These are phyloP conservation scores for Sterna hirundo DNA, from an alignment of 2,113 vertebrate genomes.

Conservation along the genomic window DNA sequence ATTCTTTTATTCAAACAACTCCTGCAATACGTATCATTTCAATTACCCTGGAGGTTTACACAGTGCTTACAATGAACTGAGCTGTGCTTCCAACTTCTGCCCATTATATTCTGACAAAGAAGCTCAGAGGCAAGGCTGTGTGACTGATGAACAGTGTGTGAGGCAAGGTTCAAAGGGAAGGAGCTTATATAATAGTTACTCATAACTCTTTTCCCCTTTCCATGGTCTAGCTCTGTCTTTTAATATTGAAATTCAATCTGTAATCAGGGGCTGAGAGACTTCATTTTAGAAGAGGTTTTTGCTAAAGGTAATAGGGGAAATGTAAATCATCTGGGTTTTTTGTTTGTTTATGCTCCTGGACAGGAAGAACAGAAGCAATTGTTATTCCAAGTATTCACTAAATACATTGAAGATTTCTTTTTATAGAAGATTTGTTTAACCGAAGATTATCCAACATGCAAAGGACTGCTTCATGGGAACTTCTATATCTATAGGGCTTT, in stretches of 20 bases:
- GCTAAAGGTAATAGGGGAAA: neutral
- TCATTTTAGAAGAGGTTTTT: neutral
- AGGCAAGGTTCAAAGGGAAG: slow-evolving; percentile 46
- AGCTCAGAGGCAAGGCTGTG: slow-evolving; percentile 20
- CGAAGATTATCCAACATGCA: neutral
- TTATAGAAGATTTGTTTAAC: neutral
- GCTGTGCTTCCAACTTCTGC: slow-evolving; percentile 22
- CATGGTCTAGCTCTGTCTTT: neutral
- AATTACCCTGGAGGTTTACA: slow-evolving; percentile 50
- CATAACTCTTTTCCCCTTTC: neutral
- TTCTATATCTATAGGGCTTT: neutral
- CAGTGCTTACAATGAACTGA: slow-evolving; percentile 27
- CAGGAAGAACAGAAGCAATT: neutral
- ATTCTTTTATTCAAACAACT: slow-evolving; percentile 44
- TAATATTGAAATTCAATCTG: slow-evolving; percentile 31
- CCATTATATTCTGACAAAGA: slow-evolving; percentile 50
- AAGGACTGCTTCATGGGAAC: neutral
- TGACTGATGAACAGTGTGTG: slow-evolving; percentile 35
- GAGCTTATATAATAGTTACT: slow-evolving; percentile 27
- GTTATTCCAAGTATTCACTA: neutral
- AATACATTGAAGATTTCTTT: neutral
- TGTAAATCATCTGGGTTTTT: neutral
- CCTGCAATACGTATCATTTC: slow-evolving; percentile 53
- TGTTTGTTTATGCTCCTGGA: slow-evolving; percentile 33
- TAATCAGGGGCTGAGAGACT: neutral